These are phyloP conservation scores for Haliaeetus leucogaster DNA, from an alignment of 2,113 vertebrate species.

Conservation along the genomic window DNA sequence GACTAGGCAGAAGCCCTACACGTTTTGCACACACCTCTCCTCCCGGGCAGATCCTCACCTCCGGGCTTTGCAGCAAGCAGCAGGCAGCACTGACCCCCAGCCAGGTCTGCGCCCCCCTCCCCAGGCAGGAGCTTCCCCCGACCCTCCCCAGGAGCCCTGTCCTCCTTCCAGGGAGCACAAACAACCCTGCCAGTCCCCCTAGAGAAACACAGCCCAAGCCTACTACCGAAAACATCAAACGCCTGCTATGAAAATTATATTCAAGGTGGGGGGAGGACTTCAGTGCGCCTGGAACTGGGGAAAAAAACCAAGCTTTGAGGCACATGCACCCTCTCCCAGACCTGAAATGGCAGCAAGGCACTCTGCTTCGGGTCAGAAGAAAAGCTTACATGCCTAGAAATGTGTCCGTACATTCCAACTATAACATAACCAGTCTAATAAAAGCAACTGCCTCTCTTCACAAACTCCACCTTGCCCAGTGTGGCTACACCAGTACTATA, in stretches of 20 bases:
- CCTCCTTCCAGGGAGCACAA: background rate
- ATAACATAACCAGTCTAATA: background rate
- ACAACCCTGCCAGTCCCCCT: background rate
- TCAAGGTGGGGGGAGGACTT: background rate
- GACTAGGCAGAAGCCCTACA: background rate
- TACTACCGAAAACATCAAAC: background rate
- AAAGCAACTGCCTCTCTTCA: background rate
- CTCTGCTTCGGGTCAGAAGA: background rate
- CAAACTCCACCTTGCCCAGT: background rate
- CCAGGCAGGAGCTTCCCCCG: background rate
- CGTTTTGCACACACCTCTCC: background rate
- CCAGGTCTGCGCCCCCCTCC: fast-evolving
- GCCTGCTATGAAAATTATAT: background rate
- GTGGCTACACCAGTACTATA: background rate
- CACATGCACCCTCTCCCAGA: background rate
- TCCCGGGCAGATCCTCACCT: background rate
- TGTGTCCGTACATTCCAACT: fast-evolving
- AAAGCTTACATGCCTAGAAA: background rate
- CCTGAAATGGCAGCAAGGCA: background rate
- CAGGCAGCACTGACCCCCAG: fast-evolving
- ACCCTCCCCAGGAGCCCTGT: background rate
- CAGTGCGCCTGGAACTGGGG: background rate
- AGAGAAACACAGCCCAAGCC: background rate
- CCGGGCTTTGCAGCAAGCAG: background rate
- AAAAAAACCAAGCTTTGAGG: background rate